phyloP scores from a whole-genome alignment of 2,888 invertebrate species.

The Apamea monoglypha region DNA sequence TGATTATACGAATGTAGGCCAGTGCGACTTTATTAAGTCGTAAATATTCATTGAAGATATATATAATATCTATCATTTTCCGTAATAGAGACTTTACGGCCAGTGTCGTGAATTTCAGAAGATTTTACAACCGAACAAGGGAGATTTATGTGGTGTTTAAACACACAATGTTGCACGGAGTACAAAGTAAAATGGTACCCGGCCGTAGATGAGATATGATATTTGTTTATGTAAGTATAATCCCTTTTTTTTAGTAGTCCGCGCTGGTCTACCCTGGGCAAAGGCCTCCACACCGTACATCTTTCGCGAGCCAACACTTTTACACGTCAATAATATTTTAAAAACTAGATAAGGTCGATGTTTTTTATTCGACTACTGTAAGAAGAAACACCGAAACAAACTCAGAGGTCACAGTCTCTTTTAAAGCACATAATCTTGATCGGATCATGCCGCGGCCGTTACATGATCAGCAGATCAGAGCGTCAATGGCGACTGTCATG shows the following conservation, averaged over 20 bases:
- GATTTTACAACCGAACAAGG: slow-evolving; percentile 30
- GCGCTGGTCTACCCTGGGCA: background rate
- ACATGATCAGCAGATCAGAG: no score
- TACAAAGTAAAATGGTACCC: background rate
- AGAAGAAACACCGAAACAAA: background rate
- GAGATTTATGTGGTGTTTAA: slow-evolving; percentile 21
- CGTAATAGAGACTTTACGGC: slow-evolving; percentile 57
- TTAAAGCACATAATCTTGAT: background rate
- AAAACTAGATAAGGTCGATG: background rate
- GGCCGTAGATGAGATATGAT: background rate
- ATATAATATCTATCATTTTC: slow-evolving; percentile 66
- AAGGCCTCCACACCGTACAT: background rate
- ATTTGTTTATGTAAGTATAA: background rate
- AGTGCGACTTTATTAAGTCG: slow-evolving; percentile 77
- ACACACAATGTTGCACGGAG: slow-evolving; percentile 6
- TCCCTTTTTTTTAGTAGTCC: background rate
- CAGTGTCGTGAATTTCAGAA: slow-evolving; percentile 26
- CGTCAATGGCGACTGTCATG: no score
- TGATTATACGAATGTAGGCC: slow-evolving; percentile 85
- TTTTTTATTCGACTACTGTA: background rate
- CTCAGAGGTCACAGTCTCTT: background rate
- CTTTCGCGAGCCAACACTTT: background rate
- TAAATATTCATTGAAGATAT: slow-evolving; percentile 80
- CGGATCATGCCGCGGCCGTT: no score
- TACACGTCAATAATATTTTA: background rate